Percentiles rank a stretch among this genome's conserved stretches.
Conservation (phyloP, 2,797 vertebrate genomes). For the Vespertilio murinus region DNA sequence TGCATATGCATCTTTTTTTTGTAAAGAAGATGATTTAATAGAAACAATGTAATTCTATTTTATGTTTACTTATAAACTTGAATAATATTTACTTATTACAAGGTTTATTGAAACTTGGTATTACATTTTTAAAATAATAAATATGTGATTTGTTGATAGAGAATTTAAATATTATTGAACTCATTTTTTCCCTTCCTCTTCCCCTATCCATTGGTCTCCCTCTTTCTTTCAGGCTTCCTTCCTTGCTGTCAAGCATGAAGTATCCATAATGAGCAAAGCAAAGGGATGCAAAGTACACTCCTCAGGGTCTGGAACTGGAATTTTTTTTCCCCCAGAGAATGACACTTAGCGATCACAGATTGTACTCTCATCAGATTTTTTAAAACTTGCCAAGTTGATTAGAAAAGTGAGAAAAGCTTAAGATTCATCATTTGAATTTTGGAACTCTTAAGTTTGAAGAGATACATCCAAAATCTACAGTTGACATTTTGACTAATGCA, state of each 20-base stretch:
- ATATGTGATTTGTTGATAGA: background rate
- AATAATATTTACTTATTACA: background rate
- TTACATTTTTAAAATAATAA: background rate
- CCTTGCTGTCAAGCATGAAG: background rate
- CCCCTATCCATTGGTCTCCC: background rate
- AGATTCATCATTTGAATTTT: background rate
- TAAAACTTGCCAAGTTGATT: slow-evolving; percentile 3
- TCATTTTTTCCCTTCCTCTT: background rate
- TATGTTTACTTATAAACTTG: background rate
- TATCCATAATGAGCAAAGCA: background rate
- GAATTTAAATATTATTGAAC: background rate
- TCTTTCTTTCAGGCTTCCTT: background rate
- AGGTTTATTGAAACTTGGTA: background rate
- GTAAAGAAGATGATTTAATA: background rate
- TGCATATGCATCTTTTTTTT: background rate
- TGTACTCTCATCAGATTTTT: slow-evolving; percentile 15
- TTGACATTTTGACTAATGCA: background rate
- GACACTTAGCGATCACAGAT: background rate
- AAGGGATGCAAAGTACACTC: background rate
- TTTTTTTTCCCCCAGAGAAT: background rate
- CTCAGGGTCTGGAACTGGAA: background rate
- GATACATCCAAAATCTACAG: background rate
- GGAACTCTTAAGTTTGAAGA: slow-evolving; percentile 1
- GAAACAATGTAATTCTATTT: background rate
- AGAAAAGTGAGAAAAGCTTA: background rate